Evolutionary conservation across 2,888 invertebrate genomes (phyloP).

Genomic region (Pyrrhosoma nymphula): DNA sequence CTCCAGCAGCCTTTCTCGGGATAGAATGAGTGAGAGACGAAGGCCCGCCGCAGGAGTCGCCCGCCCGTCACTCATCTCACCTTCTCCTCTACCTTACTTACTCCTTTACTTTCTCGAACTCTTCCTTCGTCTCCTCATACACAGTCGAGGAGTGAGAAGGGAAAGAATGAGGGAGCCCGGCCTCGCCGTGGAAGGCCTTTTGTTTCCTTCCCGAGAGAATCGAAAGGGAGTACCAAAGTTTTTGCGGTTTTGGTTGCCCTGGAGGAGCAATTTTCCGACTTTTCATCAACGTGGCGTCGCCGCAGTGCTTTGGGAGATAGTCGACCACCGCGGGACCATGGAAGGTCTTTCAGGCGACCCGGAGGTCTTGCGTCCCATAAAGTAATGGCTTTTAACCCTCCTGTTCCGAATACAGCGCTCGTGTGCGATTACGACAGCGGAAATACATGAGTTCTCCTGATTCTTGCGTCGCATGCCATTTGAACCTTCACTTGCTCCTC

Average conservation of each 20-base stretch:
- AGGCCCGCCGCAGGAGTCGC: not conserved
- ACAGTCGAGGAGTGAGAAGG: not conserved
- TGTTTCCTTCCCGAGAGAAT: not conserved
- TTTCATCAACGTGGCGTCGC: not conserved
- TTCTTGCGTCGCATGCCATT: not conserved
- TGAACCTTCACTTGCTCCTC: not conserved
- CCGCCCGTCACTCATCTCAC: not conserved
- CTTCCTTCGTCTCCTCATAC: not conserved
- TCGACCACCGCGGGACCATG: not conserved
- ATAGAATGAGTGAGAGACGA: not conserved
- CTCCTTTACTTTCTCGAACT: not conserved
- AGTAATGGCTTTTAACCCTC: not conserved
- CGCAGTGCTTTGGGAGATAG: not conserved
- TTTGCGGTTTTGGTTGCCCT: not conserved
- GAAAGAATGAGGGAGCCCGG: not conserved
- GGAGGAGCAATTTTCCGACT: conserved; percentile 28
- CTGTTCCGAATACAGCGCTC: not conserved
- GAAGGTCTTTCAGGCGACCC: not conserved
- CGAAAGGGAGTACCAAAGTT: not conserved
- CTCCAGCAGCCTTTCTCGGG: not conserved
- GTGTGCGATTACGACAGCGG: not conserved
- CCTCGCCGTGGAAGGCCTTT: not conserved
- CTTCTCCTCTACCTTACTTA: not conserved
- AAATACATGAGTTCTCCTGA: not conserved
- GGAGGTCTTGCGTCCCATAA: not conserved